These are phyloP conservation scores for Apodemia mormo DNA, from an alignment of 2,888 invertebrate genomes.

Conservation along the genomic window DNA sequence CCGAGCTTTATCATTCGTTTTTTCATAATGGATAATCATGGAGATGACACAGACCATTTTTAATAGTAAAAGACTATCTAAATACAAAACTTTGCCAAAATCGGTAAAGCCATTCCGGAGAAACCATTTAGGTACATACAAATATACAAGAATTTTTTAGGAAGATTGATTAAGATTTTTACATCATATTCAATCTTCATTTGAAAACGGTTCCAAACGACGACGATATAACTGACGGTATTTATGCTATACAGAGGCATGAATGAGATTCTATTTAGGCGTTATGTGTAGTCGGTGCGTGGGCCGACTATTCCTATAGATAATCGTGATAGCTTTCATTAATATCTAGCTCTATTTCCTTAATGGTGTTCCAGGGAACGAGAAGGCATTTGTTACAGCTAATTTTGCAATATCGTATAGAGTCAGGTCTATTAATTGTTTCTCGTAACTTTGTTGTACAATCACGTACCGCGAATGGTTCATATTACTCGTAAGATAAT, in stretches of 20 bases:
- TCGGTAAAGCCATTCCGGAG: too few relatives aligned
- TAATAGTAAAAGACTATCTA: too few relatives aligned
- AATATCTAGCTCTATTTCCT: conserved; percentile 46
- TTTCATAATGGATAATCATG: too few relatives aligned
- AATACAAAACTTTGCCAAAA: too few relatives aligned
- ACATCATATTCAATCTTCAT: conserved; percentile 9
- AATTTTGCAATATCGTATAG: conserved; percentile 37
- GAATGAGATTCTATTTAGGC: conserved; percentile 14
- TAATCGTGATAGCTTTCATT: conserved; percentile 47
- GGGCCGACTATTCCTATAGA: conserved; percentile 32
- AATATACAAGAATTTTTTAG: too few relatives aligned
- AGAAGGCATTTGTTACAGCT: conserved; percentile 37
- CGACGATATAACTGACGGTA: background rate
- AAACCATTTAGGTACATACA: too few relatives aligned
- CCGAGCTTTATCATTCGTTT: too few relatives aligned
- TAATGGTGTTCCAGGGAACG: conserved; percentile 44
- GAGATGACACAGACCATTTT: too few relatives aligned
- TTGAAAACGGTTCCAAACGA: conserved; percentile 2
- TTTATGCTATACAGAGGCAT: background rate
- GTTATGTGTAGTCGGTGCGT: conserved; percentile 3
- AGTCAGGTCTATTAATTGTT: conserved; percentile 29
- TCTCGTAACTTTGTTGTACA: conserved; percentile 23
- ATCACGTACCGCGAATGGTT: conserved; percentile 27
- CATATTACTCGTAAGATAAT: conserved; percentile 32
- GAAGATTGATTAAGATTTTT: background rate